Conservation (phyloP, 2,113 vertebrate species). For the Carassius gibelio region DNA sequence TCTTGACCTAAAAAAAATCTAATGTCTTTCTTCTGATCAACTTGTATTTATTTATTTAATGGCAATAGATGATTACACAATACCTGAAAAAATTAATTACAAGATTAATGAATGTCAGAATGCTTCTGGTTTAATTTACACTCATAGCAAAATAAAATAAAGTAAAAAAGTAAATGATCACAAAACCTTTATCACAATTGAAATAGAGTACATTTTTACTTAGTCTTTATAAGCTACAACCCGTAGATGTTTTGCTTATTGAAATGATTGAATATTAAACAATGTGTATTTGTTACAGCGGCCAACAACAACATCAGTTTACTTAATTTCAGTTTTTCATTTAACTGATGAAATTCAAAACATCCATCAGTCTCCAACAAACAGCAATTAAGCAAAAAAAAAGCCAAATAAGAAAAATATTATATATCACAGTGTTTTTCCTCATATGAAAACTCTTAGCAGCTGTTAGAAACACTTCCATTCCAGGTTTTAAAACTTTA, state of each 20-base stretch:
- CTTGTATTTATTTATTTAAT: too few species aligned
- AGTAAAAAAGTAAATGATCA: too few species aligned
- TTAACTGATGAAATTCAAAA: neutral
- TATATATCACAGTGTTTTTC: neutral
- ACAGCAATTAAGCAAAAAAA: neutral
- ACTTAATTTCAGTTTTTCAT: neutral
- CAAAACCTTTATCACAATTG: neutral
- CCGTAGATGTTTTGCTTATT: too few species aligned
- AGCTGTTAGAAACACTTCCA: neutral
- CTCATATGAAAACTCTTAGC: neutral
- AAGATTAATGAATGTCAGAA: neutral
- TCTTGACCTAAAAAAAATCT: neutral
- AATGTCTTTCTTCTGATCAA: too few species aligned
- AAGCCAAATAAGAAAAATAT: neutral
- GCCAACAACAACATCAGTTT: neutral
- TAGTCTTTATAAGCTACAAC: too few species aligned
- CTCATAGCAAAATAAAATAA: too few species aligned
- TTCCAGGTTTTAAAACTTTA: neutral
- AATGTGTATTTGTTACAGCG: too few species aligned
- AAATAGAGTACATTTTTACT: too few species aligned
- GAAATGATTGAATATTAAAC: too few species aligned
- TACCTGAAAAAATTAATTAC: neutral
- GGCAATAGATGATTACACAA: neutral
- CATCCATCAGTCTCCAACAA: neutral
- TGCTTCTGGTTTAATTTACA: neutral